Evolutionary conservation across 1,140 invertebrate genomes (phyloP).

Genomic region (Episyrphus balteatus): DNA sequence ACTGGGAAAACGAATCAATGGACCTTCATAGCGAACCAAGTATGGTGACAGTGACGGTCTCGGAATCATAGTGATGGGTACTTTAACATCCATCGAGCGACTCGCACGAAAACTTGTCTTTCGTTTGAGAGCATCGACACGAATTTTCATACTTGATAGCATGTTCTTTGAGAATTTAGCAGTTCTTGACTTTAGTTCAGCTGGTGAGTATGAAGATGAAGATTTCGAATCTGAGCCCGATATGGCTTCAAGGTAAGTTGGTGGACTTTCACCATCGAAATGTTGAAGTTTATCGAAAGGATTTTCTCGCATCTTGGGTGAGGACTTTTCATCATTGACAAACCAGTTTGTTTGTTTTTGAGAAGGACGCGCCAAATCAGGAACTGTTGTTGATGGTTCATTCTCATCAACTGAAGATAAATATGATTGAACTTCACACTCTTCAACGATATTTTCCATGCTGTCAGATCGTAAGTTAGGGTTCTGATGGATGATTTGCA

Average conservation of each 20-base stretch:
- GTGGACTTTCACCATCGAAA: conserved; percentile 26
- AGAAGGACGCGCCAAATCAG: conserved; percentile 16
- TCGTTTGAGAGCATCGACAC: conserved; percentile 28
- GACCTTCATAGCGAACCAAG: conserved; percentile 29
- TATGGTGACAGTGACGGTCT: conserved; percentile 23
- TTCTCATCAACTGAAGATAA: conserved; percentile 16
- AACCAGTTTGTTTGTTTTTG: conserved; percentile 32
- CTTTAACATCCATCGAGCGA: conserved; percentile 12
- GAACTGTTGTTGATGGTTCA: not conserved
- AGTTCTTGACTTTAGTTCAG: conserved; percentile 15
- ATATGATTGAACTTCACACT: conserved; percentile 10
- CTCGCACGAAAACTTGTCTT: conserved; percentile 21
- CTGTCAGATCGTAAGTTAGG: conserved; percentile 24
- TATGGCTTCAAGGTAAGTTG: conserved; percentile 29
- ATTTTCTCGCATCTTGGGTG: conserved; percentile 1
- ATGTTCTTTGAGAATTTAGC: not conserved
- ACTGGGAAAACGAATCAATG: conserved; percentile 30
- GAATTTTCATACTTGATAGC: conserved; percentile 20
- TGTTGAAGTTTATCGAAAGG: conserved; percentile 14
- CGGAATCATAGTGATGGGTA: conserved; percentile 31
- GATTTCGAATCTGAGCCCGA: conserved; percentile 15
- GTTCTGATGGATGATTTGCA: conserved; percentile 33
- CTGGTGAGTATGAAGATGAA: conserved; percentile 19
- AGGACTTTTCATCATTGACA: conserved; percentile 11
- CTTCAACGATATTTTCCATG: conserved; percentile 24